Base-by-base conservation (phyloP, 2,888 invertebrate genomes). In the Drosophila cognata region DNA sequence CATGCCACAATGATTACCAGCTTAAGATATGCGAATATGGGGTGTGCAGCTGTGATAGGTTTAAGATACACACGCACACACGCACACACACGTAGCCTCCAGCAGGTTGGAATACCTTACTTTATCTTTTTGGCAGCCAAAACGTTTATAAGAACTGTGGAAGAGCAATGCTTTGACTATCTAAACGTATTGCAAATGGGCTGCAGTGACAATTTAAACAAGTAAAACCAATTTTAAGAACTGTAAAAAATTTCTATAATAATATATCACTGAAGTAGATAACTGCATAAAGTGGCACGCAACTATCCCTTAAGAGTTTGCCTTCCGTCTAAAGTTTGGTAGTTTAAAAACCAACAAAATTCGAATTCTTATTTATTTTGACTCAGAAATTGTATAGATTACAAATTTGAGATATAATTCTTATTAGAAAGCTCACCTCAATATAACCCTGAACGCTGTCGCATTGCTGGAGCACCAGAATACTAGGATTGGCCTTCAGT, bases 361-460 rank as follows among this genome's bases (percentile, higher is more conserved):
- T 43, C 21, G 0, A 43, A 13, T 43, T 43, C 11, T 1, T 21
- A 28, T 28, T 25, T 3, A 41, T 48, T 48, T 16, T 2, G 10
- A 18, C 28, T 18, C 18, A 50, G 18, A 18, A 18, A 50, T 18
- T 28, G 0, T 11, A 1, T 0, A 21, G 43, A 46, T 25, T 25
- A 7, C 2, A 16, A 25, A 2, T 25, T 16, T 16, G 2, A 8
- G 2, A 25, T 8, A 4, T 46, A 4, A 8, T 7, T 16, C 11
- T 11, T 5, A 11, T 21, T 5, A 11, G 46, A 25, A n/a, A 33
- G 8, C 93, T 92, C 74, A 93, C 93, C 93, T 93, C 93, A 79
- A 93, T 93, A 76, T 93, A 93, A 65, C 92, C 93, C 81, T 93
- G 93, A 28, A 93, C 91, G 74, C 92, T 93, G 78, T 93, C 93